A percentile compares a stretch with the other conserved stretches of the same genome.
These are phyloP conservation scores for Spea bombifrons DNA, from an alignment of 2,113 vertebrate species.

Conservation along the genomic window DNA sequence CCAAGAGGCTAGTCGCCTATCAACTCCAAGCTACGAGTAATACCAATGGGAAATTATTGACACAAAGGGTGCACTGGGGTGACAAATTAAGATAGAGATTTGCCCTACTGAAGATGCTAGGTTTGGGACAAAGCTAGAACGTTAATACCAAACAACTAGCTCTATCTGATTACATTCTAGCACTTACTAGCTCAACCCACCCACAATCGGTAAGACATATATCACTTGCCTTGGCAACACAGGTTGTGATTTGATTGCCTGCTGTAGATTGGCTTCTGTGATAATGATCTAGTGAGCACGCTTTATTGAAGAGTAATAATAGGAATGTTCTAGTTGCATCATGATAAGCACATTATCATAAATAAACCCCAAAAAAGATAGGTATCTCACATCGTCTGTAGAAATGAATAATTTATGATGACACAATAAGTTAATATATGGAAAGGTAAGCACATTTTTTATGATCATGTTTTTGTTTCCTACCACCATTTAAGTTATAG, in stretches of 20 bases:
- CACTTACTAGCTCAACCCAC: slow-evolving; percentile 58
- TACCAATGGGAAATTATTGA: slow-evolving; percentile 78
- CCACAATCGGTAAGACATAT: slow-evolving; percentile 21
- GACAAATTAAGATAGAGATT: slow-evolving; percentile 86
- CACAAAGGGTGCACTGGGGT: slow-evolving; percentile 96
- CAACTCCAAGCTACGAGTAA: slow-evolving; percentile 65
- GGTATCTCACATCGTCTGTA: no score
- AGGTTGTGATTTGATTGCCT: slow-evolving; percentile 67
- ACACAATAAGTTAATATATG: no score
- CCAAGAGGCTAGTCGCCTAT: slow-evolving; percentile 67
- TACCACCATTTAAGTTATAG: no score
- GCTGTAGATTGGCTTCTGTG: neutral
- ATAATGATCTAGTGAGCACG: neutral
- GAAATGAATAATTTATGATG: no score
- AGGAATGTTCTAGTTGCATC: neutral
- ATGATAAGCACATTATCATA: neutral
- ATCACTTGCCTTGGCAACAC: slow-evolving; percentile 62
- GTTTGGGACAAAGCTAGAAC: slow-evolving; percentile 75
- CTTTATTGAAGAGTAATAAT: neutral
- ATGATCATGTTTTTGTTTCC: no score
- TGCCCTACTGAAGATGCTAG: slow-evolving; percentile 68
- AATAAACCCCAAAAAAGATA: neutral
- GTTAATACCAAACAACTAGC: slow-evolving; percentile 76
- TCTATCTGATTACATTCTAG: slow-evolving; percentile 87
- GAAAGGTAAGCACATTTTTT: no score